These are phyloP conservation scores for Oncorhynchus nerka DNA, from an alignment of 2,113 vertebrate genomes.

Conservation along the genomic window DNA sequence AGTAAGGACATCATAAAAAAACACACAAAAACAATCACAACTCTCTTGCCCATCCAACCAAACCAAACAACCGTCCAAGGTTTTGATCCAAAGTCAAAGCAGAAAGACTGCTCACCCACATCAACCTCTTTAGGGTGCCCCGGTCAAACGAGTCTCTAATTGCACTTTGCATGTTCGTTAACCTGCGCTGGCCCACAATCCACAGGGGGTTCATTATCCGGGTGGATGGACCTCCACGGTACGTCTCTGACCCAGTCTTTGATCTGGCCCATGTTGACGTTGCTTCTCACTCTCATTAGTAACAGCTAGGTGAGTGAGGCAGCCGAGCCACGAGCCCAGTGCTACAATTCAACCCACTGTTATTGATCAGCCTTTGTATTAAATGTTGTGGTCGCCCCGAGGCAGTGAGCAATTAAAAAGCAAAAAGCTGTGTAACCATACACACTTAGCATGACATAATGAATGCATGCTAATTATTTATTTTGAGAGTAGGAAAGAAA, in stretches of 20 bases:
- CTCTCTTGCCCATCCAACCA: no score
- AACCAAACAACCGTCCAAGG: no score
- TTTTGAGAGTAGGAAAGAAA: conserved; percentile 20
- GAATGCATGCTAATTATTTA: conserved; percentile 70
- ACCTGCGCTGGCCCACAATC: conserved; percentile 49
- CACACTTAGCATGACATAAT: conserved; percentile 53
- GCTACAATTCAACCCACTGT: conserved; percentile 33
- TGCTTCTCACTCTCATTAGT: conserved; percentile 67
- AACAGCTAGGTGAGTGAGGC: conserved; percentile 34
- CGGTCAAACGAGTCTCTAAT: conserved; percentile 45
- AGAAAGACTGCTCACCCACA: neutral
- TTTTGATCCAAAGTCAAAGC: no score
- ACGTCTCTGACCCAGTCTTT: conserved; percentile 57
- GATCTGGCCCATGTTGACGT: conserved; percentile 47
- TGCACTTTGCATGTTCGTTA: conserved; percentile 67
- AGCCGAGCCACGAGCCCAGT: neutral
- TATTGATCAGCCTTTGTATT: conserved; percentile 61
- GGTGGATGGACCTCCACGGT: conserved; percentile 40
- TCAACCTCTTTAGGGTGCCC: conserved; percentile 11
- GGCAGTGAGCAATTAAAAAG: conserved; percentile 71
- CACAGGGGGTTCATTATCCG: conserved; percentile 75
- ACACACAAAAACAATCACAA: no score
- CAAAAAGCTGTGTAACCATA: conserved; percentile 59
- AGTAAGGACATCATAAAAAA: no score
- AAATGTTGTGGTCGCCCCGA: conserved; percentile 64